Evolutionary conservation across 2,797 vertebrate species (phyloP).

Genomic region (Gobionotothen gibberifrons): DNA sequence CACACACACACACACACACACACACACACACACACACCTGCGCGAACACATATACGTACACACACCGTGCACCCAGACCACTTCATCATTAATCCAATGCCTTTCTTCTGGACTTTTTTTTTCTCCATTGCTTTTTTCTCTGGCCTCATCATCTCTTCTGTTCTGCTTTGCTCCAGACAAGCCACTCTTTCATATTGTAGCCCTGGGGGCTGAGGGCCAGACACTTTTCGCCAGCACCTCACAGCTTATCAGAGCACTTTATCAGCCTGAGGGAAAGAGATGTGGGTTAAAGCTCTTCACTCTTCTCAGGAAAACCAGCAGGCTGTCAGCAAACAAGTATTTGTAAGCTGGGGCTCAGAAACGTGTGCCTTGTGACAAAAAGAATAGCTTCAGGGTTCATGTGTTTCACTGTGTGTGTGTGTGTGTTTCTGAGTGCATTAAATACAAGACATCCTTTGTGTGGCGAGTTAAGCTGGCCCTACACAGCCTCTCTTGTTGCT

Average conservation of each 20-base stretch:
- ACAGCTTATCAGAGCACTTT: constrained; percentile 98
- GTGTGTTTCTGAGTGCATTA: constrained; percentile 34
- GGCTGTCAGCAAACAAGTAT: constrained; percentile 94
- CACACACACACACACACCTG: constrained; percentile 17
- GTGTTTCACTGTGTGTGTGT: constrained; percentile 18
- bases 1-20: constrained; percentile 42
- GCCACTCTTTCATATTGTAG: constrained; percentile 87
- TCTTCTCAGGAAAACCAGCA: constrained; percentile 83
- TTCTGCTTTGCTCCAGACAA: constrained; percentile 82
- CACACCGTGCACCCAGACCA: constrained; percentile 39
- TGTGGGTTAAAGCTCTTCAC: constrained; percentile 91
- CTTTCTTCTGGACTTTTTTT: constrained; percentile 56
- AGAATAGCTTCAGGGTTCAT: constrained; percentile 50
- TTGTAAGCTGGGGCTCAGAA: constrained; percentile 84
- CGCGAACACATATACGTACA: too few species aligned
- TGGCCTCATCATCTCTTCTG: constrained; percentile 65
- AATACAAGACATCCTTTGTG: constrained; percentile 76
- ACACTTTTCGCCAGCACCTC: constrained; percentile 84
- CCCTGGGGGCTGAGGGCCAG: constrained; percentile 84
- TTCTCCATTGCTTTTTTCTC: constrained; percentile 40
- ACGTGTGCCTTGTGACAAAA: constrained; percentile 73
- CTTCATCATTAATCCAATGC: constrained; percentile 70
- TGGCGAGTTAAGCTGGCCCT: constrained; percentile 35
- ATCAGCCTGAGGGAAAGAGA: constrained; percentile 90
- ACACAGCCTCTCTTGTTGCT: constrained; percentile 76